Base-by-base conservation (phyloP, 2,797 vertebrate species). In the Coreius guichenoti region DNA sequence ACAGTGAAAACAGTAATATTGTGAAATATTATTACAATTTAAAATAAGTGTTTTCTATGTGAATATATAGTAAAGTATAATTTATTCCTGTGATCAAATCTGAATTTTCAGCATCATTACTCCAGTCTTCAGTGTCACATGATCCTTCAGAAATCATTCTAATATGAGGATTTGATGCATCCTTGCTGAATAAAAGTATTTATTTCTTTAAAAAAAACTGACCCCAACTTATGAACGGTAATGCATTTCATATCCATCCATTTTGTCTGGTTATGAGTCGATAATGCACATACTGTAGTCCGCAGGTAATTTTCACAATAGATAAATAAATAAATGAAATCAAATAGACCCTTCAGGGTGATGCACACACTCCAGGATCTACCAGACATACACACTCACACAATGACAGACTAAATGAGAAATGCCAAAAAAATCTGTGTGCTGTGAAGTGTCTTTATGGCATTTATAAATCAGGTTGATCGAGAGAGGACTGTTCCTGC, bases 341-440 rank as follows among this genome's bases (percentile, higher is more conserved):
- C 11, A 61, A 49, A 29, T 29, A 49, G 29, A 73, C 43, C 43
- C 23, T 45, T 45, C 23, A 26, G 13, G 23, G 3, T 49, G n/a
- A 73, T 14, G 19, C 29, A 75, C 49, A 23, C 73, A 76, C n/a
- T 31, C 51, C 21, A 36, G 31, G 19, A 56, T 58, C 31, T 4
- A 33, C 6, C 49, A 8, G 16, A 36, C 23, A 23, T 7, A 54
- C 19, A 76, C 31, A 56, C 9, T 16, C 31, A n/a, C 74, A 77
- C 73, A 79, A 81, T 79, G 29, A 31, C 47, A 33, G 19, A 31
- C 47, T 33, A n/a, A 76, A 81, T 73, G 26, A 49, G 31, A n/a
- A 13, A 61, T 13, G 58, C n/a, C 56, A 61, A 6, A 56, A 6
- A 56, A 58, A 58, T 26, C 51, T 77, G 51, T 58, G 12, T 13